These are phyloP conservation scores for Diarsia mendica DNA, from an alignment of 2,888 invertebrate species.

Conservation along the genomic window DNA sequence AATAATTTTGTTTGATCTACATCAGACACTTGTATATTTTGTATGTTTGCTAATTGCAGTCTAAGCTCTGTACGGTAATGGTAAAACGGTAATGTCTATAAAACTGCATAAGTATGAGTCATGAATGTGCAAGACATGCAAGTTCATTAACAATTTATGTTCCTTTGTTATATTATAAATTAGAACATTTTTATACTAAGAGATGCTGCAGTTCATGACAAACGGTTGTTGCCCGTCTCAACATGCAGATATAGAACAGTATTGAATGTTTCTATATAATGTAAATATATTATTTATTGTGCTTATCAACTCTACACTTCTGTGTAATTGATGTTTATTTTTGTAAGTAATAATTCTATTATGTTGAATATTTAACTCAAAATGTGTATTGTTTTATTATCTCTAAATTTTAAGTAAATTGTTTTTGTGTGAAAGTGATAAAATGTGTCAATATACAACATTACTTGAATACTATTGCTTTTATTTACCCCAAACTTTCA, in stretches of 20 bases:
- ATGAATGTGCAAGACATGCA: conserved; percentile 49
- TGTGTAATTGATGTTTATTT: conserved; percentile 82
- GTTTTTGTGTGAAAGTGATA: conserved; percentile 89
- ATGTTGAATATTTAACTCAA: conserved; percentile 86
- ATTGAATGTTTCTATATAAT: conserved; percentile 42
- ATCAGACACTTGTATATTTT: conserved; percentile 55
- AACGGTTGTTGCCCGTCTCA: conserved; percentile 26
- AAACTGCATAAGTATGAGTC: conserved; percentile 38
- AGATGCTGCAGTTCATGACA: conserved; percentile 42
- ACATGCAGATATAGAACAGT: conserved; percentile 46
- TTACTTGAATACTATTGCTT: conserved; percentile 83
- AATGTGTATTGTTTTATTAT: conserved; percentile 82
- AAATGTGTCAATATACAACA: conserved; percentile 89
- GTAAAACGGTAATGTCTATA: no score
- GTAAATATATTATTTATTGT: conserved; percentile 67
- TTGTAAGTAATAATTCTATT: conserved; percentile 85
- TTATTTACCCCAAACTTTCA: conserved; percentile 63
- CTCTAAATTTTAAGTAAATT: conserved; percentile 87
- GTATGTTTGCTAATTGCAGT: conserved; percentile 11
- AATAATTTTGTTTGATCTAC: conserved; percentile 52
- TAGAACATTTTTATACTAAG: conserved; percentile 30
- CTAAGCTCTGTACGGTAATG: conserved; percentile 25
- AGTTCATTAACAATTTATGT: conserved; percentile 48
- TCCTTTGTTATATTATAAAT: conserved; percentile 58
- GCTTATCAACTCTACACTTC: conserved; percentile 61